phyloP scores from a whole-genome alignment of 2,113 vertebrate genomes.

The Paramisgurnus dabryanus region DNA sequence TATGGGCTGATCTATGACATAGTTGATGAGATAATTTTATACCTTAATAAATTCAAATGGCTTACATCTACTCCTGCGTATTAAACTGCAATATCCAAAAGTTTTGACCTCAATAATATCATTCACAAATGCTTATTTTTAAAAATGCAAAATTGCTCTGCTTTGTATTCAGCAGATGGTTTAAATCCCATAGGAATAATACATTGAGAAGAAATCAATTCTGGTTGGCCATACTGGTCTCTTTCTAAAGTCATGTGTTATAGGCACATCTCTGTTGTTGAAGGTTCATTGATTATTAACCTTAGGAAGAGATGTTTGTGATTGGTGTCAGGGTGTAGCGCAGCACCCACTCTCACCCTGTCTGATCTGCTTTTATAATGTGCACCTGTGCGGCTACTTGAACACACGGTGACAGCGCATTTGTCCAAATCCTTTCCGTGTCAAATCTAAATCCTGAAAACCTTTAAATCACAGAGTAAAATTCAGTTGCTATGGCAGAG shows the following conservation, averaged over 20 bases:
- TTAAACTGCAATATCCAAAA: background rate
- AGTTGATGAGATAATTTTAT: no score
- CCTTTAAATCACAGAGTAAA: background rate
- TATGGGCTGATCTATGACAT: no score
- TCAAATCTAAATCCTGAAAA: background rate
- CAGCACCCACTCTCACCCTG: constrained; percentile 13
- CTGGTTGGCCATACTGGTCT: background rate
- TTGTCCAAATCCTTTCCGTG: background rate
- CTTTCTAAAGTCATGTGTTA: background rate
- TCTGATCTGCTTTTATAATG: constrained; percentile 28
- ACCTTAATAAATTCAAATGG: background rate
- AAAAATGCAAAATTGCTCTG: background rate
- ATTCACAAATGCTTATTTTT: background rate
- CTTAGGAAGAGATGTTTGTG: constrained; percentile 30
- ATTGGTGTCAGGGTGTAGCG: constrained; percentile 37
- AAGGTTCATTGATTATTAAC: constrained; percentile 44
- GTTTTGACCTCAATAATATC: background rate
- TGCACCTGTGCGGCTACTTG: constrained; percentile 3
- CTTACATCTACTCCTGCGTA: background rate
- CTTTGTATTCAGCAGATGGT: background rate
- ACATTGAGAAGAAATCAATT: background rate
- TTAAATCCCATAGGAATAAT: background rate
- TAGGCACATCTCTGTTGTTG: background rate
- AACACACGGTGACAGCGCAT: constrained; percentile 2
- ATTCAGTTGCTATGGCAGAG: background rate